These are phyloP conservation scores for Emberiza fucata DNA, from an alignment of 2,113 vertebrate species.

Conservation along the genomic window DNA sequence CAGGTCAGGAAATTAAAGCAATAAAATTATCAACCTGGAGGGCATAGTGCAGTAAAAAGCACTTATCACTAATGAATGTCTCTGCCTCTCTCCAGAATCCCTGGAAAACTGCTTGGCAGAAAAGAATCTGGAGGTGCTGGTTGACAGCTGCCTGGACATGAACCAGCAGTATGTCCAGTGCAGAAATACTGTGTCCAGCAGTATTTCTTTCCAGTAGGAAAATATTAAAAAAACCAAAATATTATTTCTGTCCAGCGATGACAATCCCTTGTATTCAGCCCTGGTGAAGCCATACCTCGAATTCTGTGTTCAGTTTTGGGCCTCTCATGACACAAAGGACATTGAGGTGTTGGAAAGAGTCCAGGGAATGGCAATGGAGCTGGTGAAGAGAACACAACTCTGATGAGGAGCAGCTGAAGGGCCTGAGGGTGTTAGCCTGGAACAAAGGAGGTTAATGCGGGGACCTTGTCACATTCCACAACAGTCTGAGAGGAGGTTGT, in stretches of 20 bases:
- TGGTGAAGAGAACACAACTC: neutral
- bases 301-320: neutral
- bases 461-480: neutral
- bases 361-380: neutral
- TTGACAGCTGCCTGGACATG: accelerated
- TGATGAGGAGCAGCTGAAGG: neutral
- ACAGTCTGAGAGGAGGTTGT: neutral
- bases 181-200: neutral
- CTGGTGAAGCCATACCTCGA: neutral
- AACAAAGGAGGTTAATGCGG: neutral
- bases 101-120: neutral
- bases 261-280: neutral
- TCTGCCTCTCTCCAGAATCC: neutral
- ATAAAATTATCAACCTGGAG: neutral
- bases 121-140: neutral
- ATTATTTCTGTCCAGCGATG: no score
- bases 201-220: neutral
- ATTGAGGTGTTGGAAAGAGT: neutral
- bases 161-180: neutral
- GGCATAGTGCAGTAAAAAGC: neutral
- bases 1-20: neutral
- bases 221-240: no score
- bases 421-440: neutral
- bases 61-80: neutral
- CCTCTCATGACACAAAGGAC: neutral